Conservation (phyloP, 2,113 vertebrate species). For the Nothocercus nigrocapillus region DNA sequence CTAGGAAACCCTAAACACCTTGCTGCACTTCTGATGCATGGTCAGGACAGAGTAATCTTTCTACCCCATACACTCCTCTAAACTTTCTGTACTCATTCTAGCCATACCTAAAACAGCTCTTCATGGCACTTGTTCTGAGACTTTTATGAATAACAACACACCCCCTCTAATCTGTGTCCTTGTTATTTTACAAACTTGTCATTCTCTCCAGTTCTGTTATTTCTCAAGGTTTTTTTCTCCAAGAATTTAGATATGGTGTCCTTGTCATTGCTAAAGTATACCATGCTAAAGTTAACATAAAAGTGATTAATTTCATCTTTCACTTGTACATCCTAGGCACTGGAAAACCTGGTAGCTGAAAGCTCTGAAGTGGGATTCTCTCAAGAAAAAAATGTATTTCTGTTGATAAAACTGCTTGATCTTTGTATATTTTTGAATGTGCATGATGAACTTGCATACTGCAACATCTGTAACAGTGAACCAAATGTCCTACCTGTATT, state of each 20-base stretch:
- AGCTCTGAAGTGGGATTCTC: conserved; percentile 35
- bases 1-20: neutral
- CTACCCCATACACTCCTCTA: neutral
- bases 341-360: conserved; percentile 35
- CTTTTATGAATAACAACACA: neutral
- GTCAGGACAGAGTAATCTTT: neutral
- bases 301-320: neutral
- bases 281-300: neutral
- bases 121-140: neutral
- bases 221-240: neutral
- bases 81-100: neutral
- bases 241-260: neutral
- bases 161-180: neutral
- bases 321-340: neutral
- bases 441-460: conserved; percentile 3
- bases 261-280: neutral
- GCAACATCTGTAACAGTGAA: conserved; percentile 25
- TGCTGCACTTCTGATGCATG: neutral
- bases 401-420: conserved; percentile 58
- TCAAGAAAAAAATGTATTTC: conserved; percentile 35
- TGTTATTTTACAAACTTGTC: neutral
- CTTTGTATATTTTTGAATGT: conserved; percentile 42
- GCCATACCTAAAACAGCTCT: neutral
- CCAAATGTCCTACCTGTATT: neutral
- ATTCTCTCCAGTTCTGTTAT: neutral